Evolutionary conservation across 2,797 vertebrate genomes (phyloP), one percentile per base, ranked within the genome.

Genomic region (Arnoldichthys spilopterus): DNA sequence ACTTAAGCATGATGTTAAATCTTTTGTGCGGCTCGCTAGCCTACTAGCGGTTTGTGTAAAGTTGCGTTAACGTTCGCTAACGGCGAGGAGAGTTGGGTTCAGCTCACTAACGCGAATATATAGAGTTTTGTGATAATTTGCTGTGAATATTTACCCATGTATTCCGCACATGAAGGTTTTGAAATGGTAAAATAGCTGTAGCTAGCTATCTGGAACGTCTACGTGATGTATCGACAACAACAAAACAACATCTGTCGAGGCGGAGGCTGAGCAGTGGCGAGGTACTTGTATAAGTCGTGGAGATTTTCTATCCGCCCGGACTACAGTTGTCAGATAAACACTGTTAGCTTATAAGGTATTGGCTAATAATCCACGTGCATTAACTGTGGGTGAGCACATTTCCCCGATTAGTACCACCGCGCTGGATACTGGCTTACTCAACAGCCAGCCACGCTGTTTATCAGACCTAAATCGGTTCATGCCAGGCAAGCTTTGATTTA

Each of bases 21-120:
- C 51, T 47, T 2, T n/a, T 47, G 30, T 59, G 4, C 2, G 18
- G 34, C 24, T n/a, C 37, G 62, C 64, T 68, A 77, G 43, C 66
- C 8, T 22, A 53, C 28, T 77, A 77, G 75, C 76, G 28, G 22
- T 20, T 49, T 20, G 26, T 20, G 30, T 32, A 34, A 61, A 61
- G 28, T 61, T 26, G 28, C 18, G 24, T 6, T 22, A 22, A 32
- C 24, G 26, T 3, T 30, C 22, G 62, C 22, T 56, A 67, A 45
- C 34, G 51, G 18, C 4, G 28, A 53, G 26, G 63, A 53, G 28
- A 18, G 51, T 22, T 3, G 51, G n/a, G 56, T 59, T 28, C 4
- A 26, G 7, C 56, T 28, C 53, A 9, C 0, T 20, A 6, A 16
- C 4, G 45, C 11, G 8, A 47, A n/a, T n/a, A 47, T 26, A 37